Base-by-base conservation (phyloP, 2,113 vertebrate species). In the Monarcha castaneiventris region DNA sequence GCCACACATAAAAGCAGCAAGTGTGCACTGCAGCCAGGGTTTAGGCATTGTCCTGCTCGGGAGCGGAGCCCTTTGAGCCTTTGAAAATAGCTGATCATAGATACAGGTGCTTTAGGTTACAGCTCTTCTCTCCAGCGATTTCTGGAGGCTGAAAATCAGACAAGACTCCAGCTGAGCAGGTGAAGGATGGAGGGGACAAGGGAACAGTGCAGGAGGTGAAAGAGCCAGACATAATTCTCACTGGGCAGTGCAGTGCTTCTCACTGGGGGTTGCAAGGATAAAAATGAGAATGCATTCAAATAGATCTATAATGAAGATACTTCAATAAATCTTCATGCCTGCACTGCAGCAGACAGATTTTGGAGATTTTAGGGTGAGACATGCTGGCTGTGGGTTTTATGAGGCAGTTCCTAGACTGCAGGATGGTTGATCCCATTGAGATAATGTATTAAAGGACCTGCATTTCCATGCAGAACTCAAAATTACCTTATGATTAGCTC, bases 1-100 rank as follows among this genome's bases (percentile, higher is more conserved):
- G 82, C 74, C 19, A 19, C 0, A 0, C 4, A 2, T 10, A 33
- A 51, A 78, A 64, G 29, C 69, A 61, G 51, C 2, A 4, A 63
- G 22, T 2, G 4, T 6, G n/a, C 27, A 20, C 29, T 5, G 1
- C 17, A 59, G 68, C 6, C 61, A 17, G 51, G 26, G 55, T 66
- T 80, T 7, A 51, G 72, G 64, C 26, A 32, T 61, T 1, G 2
- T 23, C 6, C 3, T 55, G 67, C 29, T 54, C 22, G 39, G 58
- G 29, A 69, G 10, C 2, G 1, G 61, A 85, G 67, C 22, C 35
- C 62, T 78, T 0, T 20, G 20, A 86, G 76, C 20, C 32, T 87
- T 76, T 51, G 71, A 64, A 84, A 91, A 62, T 0, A 64, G n/a
- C 52, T 58, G 6, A 68, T 41, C 8, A 18, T 25, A 68, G 49